phyloP scores from a whole-genome alignment of 2,888 invertebrate species.

The Steinernema hermaphroditum region DNA sequence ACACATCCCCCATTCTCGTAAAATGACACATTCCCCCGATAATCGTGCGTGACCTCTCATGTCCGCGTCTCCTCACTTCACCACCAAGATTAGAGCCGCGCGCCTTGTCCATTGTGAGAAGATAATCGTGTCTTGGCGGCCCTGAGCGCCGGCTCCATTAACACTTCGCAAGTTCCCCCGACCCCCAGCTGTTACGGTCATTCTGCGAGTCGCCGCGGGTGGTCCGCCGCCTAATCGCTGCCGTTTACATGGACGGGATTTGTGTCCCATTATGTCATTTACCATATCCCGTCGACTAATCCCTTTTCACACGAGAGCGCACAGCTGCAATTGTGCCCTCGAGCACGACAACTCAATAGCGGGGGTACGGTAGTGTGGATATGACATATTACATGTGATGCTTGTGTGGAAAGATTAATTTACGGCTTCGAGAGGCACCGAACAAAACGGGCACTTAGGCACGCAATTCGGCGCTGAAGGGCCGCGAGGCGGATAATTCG shows the following conservation, averaged over 20 bases:
- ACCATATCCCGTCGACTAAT: conserved; percentile 8
- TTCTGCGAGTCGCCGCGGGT: conserved; percentile 3
- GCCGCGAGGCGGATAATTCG: conserved; percentile 24
- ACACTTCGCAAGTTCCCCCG: conserved; percentile 7
- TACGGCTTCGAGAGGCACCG: neutral
- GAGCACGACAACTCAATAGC: neutral
- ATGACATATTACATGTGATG: conserved; percentile 23
- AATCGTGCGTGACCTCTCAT: neutral
- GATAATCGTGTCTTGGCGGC: conserved; percentile 20
- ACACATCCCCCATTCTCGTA: neutral
- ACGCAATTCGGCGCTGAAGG: conserved; percentile 19
- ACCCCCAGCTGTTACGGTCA: conserved; percentile 18
- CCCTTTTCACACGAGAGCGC: neutral
- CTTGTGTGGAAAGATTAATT: neutral
- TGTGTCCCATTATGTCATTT: conserved; percentile 8
- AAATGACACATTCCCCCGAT: conserved; percentile 1
- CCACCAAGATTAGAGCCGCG: neutral
- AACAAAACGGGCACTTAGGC: conserved; percentile 29
- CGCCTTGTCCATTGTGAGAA: conserved; percentile 9
- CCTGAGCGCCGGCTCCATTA: conserved; percentile 11
- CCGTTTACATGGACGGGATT: neutral
- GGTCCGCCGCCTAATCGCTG: conserved; percentile 7
- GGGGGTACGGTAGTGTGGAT: conserved; percentile 9
- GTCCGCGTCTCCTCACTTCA: conserved; percentile 8
- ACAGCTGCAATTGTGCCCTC: conserved; percentile 17